Evolutionary conservation across 2,888 invertebrate genomes (phyloP).

Genomic region (Linnaemya tessellans): DNA sequence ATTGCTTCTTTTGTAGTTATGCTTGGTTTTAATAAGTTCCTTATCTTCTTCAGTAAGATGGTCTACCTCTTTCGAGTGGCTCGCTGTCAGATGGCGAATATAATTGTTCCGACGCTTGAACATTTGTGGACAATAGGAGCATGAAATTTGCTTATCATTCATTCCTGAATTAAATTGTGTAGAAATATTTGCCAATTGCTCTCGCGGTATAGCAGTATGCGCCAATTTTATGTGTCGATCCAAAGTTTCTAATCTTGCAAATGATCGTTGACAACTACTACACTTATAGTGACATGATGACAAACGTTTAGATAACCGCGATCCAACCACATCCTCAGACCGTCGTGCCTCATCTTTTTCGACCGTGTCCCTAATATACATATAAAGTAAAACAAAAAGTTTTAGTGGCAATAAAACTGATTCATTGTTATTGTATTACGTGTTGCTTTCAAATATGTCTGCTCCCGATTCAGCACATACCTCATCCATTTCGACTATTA

Average conservation of each 20-base stretch:
- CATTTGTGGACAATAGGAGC: constrained; percentile 80
- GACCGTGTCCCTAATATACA: constrained; percentile 27
- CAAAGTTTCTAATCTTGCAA: constrained; percentile 77
- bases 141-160: constrained; percentile 74
- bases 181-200: constrained; percentile 64
- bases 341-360: constrained; percentile 1
- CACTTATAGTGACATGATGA: constrained; percentile 74
- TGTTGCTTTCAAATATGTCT: constrained; percentile 22
- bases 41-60: constrained; percentile 73
- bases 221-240: constrained; percentile 75
- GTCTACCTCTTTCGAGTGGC: constrained; percentile 79
- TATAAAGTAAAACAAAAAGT: not conserved
- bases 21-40: constrained; percentile 69
- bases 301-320: constrained; percentile 72
- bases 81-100: constrained; percentile 84
- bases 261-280: constrained; percentile 75
- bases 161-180: constrained; percentile 28
- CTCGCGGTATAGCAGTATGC: constrained; percentile 72
- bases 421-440: constrained; percentile 2
- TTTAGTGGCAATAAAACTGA: not conserved
- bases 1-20: constrained; percentile 81
- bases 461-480: not conserved
- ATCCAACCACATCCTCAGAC: constrained; percentile 73
- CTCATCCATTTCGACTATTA: constrained; percentile 32
- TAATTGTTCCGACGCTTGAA: constrained; percentile 86